Conservation (phyloP, 2,113 vertebrate species). For the Procavia capensis region DNA sequence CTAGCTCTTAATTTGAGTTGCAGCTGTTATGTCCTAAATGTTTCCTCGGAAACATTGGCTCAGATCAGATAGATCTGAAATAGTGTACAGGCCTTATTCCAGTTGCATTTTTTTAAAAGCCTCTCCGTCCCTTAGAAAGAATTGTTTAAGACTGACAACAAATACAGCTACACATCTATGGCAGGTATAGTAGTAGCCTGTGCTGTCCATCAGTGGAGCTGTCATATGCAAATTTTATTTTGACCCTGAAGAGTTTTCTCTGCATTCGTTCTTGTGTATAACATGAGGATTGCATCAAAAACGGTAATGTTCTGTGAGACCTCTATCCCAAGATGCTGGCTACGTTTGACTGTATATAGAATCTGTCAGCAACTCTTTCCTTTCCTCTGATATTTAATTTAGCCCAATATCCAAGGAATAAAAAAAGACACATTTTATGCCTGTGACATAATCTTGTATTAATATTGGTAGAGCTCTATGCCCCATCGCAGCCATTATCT, state of each 20-base stretch:
- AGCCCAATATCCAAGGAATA: slow-evolving; percentile 6
- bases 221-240: background rate
- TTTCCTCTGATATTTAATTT: slow-evolving; percentile 30
- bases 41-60: background rate
- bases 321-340: background rate
- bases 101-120: background rate
- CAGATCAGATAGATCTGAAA: background rate
- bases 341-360: background rate
- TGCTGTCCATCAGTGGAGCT: background rate
- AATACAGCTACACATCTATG: background rate
- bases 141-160: background rate
- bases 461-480: background rate
- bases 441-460: background rate
- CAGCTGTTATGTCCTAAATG: background rate
- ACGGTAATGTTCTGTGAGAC: background rate
- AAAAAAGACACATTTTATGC: background rate
- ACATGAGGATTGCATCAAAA: background rate
- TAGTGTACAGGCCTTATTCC: background rate
- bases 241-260: background rate
- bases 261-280: background rate
- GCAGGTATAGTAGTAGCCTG: background rate
- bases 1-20: background rate
- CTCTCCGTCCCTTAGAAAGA: background rate
- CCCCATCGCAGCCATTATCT: background rate
- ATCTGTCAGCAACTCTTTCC: slow-evolving; percentile 39